Conservation (phyloP, 2,113 vertebrate genomes). For the Callocephalon fimbriatum region DNA sequence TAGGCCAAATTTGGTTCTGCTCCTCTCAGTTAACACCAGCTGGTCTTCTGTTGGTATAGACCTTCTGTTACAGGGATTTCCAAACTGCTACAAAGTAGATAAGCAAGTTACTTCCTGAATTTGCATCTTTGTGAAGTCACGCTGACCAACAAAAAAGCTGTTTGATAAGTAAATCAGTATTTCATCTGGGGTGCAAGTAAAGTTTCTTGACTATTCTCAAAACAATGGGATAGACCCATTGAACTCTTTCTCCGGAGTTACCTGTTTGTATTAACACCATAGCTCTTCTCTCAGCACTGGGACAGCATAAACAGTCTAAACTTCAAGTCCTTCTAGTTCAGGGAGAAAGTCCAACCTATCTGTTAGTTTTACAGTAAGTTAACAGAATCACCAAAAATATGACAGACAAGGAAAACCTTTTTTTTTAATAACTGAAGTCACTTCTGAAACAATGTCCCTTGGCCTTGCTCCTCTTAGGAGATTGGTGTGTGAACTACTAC, state of each 20-base stretch:
- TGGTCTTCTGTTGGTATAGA: not conserved
- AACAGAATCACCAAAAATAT: not conserved
- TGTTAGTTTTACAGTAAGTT: not conserved
- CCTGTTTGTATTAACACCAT: not conserved
- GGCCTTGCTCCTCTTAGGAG: not conserved
- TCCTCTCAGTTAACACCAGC: not conserved
- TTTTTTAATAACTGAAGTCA: not conserved
- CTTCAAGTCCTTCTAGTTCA: not conserved
- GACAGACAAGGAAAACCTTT: not conserved
- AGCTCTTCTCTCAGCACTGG: not conserved
- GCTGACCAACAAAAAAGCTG: not conserved
- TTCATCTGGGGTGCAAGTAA: not conserved
- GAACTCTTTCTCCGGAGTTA: not conserved
- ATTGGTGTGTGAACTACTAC: not conserved
- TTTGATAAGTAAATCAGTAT: not conserved
- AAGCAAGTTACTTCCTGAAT: not conserved
- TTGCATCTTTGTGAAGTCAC: not conserved
- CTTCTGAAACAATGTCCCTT: not conserved
- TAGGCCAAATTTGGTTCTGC: not conserved
- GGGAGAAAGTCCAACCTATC: not conserved
- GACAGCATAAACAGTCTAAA: not conserved
- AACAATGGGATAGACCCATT: not conserved
- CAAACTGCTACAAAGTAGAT: not conserved
- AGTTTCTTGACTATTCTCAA: not conserved
- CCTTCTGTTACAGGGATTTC: not conserved